Conservation (phyloP, 2,888 invertebrate genomes). For the Acronicta leporina region DNA sequence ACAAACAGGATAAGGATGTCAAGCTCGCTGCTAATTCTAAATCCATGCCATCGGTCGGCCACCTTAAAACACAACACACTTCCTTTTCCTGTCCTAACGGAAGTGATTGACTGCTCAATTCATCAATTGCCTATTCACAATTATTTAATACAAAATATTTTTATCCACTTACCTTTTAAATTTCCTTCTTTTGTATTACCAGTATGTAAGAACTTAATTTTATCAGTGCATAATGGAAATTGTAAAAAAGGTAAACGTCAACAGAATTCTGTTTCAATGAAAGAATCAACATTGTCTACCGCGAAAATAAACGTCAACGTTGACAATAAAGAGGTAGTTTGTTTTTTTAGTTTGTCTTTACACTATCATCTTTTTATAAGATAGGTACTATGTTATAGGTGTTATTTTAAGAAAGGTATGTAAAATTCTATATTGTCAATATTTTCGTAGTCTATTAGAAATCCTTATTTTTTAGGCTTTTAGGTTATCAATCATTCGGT, state of each 20-base stretch:
- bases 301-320: conserved; percentile 66
- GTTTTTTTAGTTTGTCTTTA: not conserved
- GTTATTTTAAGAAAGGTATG: too few relatives aligned
- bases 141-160: conserved; percentile 27
- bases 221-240: conserved; percentile 22
- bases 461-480: too few relatives aligned
- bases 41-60: conserved; percentile 69
- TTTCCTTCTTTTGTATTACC: conserved; percentile 8
- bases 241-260: conserved; percentile 60
- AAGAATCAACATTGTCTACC: conserved; percentile 56
- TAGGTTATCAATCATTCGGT: too few relatives aligned
- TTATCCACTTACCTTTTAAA: conserved; percentile 53
- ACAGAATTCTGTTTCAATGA: conserved; percentile 54
- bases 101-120: conserved; percentile 62
- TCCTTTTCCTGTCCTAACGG: conserved; percentile 90
- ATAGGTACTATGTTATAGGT: too few relatives aligned
- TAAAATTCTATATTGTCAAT: too few relatives aligned
- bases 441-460: too few relatives aligned
- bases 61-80: conserved; percentile 85
- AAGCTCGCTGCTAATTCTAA: conserved; percentile 50
- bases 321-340: conserved; percentile 12
- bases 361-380: not conserved
- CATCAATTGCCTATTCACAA: conserved; percentile 12
- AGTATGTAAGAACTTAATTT: conserved; percentile 24
- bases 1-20: conserved; percentile 81